Conservation (phyloP, 2,888 invertebrate genomes). For the Dorcus parallelipipedus region DNA sequence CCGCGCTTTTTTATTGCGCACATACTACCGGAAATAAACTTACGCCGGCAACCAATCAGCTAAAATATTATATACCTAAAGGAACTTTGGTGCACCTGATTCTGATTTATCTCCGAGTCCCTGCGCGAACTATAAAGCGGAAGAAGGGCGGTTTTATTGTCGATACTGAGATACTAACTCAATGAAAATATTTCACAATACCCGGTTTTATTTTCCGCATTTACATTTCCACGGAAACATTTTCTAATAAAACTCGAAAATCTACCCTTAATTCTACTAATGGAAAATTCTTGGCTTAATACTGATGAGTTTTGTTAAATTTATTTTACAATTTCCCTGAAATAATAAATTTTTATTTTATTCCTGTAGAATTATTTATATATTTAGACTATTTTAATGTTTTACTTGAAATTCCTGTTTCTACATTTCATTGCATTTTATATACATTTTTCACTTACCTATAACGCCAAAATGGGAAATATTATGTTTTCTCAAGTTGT, state of each 20-base stretch:
- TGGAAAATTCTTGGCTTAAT: slow-evolving; percentile 19
- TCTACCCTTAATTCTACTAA: slow-evolving; percentile 30
- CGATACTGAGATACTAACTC: slow-evolving; percentile 39
- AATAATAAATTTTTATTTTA: too few relatives aligned
- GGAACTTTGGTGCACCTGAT: slow-evolving; percentile 33
- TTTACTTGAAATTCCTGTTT: too few relatives aligned
- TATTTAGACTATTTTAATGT: too few relatives aligned
- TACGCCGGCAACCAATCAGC: not conserved
- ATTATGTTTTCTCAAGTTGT: too few relatives aligned
- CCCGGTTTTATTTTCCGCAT: slow-evolving; percentile 29
- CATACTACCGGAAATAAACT: too few relatives aligned
- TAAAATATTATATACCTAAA: slow-evolving; percentile 6
- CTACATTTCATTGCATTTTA: too few relatives aligned
- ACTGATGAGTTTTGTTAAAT: too few relatives aligned
- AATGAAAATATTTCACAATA: slow-evolving; percentile 45
- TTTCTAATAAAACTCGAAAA: slow-evolving; percentile 22
- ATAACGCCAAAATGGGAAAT: too few relatives aligned
- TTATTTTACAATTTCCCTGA: too few relatives aligned
- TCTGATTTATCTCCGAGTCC: slow-evolving; percentile 41
- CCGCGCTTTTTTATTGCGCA: too few relatives aligned
- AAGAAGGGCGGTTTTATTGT: slow-evolving; percentile 42
- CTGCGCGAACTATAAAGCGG: slow-evolving; percentile 38
- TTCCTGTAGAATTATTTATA: too few relatives aligned
- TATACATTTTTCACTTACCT: too few relatives aligned
- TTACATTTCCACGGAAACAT: slow-evolving; percentile 28